Base-by-base conservation (phyloP, 2,888 invertebrate species). In the Dolichomitus sp. region DNA sequence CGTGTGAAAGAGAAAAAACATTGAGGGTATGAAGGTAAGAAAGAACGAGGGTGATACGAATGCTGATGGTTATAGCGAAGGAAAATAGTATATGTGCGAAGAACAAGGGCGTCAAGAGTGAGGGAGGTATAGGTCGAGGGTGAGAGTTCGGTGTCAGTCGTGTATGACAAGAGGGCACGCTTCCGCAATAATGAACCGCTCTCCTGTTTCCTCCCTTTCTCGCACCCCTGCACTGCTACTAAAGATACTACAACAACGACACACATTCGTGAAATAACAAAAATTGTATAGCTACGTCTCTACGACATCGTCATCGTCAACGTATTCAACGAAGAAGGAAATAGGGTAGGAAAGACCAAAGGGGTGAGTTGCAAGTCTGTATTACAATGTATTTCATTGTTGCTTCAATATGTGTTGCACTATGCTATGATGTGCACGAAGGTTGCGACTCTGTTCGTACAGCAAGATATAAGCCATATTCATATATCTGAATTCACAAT, bases 141-240 rank as follows among this genome's bases (percentile, higher is more conserved):
- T 69, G 75, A 82, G 83, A 86, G 80, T 80, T 84, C 80, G 85
- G 84, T 87, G 87, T 88, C 88, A 88, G 84, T 86, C 87, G 87
- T 83, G 87, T 85, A 88, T 89, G 88, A 87, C 88, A 86, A 88
- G 87, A 85, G 87, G 80, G 73, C 84, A 86, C 86, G 87, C 88
- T 88, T 86, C 82, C 83, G 87, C 86, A 88, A 88, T 90, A 90
- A 91, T 88, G 90, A 91, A 90, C 87, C 87, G 86, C 85, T 88
- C 87, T 84, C 79, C 80, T 84, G 23, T 79, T 79, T 69, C 69
- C 74, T 74, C 48, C 73, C 63, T 50, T 75, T 74, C 73, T 80
- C 70, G 66, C 59, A 75, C 48, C 40, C 57, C 37, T 63, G 11
- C 50, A 50, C 52, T 61, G 40, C 74, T 66, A 70, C 74, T 83